These are phyloP conservation scores for Apteryx mantelli DNA, from an alignment of 2,113 vertebrate genomes.

Conservation along the genomic window DNA sequence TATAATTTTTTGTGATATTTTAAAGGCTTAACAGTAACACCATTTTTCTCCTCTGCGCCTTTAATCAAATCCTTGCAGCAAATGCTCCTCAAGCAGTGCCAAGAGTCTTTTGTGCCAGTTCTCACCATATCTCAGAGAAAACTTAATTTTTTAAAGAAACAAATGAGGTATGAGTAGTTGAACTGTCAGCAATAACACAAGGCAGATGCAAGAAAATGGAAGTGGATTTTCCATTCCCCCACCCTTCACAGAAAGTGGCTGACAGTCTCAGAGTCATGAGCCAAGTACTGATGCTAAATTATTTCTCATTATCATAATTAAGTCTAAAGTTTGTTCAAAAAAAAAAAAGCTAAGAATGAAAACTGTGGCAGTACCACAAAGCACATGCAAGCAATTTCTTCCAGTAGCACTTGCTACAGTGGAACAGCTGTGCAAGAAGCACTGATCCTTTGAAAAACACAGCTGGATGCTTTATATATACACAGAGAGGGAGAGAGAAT, in stretches of 20 bases:
- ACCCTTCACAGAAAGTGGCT: not conserved
- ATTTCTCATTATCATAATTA: not conserved
- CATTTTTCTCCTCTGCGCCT: not conserved
- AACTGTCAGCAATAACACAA: not conserved
- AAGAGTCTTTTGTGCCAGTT: not conserved
- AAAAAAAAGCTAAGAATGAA: not conserved
- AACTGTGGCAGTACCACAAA: not conserved
- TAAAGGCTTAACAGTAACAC: not conserved
- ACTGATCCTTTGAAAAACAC: not conserved
- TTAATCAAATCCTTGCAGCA: not conserved
- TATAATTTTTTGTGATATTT: not conserved
- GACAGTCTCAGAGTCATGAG: not conserved
- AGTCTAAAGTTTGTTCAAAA: not conserved
- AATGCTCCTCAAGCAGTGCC: not conserved
- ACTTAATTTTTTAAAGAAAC: not conserved
- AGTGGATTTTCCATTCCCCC: not conserved
- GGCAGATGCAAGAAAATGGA: not conserved
- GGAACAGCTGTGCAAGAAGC: no score
- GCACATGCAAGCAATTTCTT: not conserved
- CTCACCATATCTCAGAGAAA: not conserved
- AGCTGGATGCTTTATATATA: not conserved
- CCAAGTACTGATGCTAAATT: not conserved
- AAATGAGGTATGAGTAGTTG: not conserved
- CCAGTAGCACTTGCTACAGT: not conserved
- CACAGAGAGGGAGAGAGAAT: not conserved